Evolutionary conservation across 2,797 vertebrate genomes (phyloP).

Genomic region (Chromobotia macracanthus): DNA sequence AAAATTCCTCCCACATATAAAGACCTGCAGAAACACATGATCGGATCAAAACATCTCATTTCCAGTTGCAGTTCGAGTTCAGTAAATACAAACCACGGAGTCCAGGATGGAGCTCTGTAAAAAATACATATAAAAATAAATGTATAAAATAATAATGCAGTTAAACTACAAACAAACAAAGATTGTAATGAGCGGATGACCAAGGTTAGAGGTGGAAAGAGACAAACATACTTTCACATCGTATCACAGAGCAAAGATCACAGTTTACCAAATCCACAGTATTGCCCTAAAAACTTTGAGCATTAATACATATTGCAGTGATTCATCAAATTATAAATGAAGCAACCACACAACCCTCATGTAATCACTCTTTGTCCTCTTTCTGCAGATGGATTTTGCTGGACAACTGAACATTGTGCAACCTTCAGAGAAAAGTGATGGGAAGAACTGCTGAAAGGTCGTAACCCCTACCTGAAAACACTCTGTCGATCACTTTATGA

Average conservation of each 20-base stretch:
- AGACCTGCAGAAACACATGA: background rate
- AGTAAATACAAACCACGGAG: slow-evolving; percentile 2
- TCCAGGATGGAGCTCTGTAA: slow-evolving; percentile 5
- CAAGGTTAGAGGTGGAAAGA: slow-evolving; percentile 37
- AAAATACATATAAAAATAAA: too few relatives aligned
- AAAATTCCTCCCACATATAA: background rate
- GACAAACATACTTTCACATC: background rate
- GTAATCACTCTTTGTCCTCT: slow-evolving; percentile 30
- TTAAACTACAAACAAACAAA: slow-evolving; percentile 43
- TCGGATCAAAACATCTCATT: background rate
- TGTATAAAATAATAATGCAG: slow-evolving; percentile 13
- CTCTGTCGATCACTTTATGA: slow-evolving; percentile 12
- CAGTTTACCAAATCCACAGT: background rate
- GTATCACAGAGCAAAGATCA: background rate
- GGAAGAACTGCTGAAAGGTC: slow-evolving; percentile 27
- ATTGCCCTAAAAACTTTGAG: background rate
- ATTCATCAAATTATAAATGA: background rate
- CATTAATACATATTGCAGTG: background rate
- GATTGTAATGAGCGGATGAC: slow-evolving; percentile 51
- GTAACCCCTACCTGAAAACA: slow-evolving; percentile 3
- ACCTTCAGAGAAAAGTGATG: slow-evolving; percentile 44
- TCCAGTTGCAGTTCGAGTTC: background rate
- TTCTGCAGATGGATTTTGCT: slow-evolving; percentile 52
- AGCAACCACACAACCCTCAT: slow-evolving; percentile 1
- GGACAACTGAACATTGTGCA: slow-evolving; percentile 44